Conservation (phyloP, 92 coral and sea anemone species). For the Paramuricea clavata region DNA sequence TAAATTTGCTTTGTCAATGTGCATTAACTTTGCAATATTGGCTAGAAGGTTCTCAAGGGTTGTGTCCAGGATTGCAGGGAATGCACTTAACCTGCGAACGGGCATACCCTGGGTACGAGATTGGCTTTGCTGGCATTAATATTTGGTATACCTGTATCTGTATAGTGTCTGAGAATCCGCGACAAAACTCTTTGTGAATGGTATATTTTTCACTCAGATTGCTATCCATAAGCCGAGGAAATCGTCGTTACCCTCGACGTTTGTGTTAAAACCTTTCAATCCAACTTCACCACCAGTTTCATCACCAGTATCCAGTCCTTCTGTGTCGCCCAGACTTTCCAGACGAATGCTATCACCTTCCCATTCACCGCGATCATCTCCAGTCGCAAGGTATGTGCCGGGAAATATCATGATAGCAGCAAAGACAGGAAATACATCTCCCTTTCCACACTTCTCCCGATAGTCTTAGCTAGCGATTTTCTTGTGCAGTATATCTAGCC, state of each 20-base stretch:
- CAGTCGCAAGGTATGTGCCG: conserved; percentile 20
- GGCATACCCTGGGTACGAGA: too few species aligned
- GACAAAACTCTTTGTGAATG: too few species aligned
- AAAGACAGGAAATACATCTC: background rate
- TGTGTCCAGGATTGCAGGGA: too few species aligned
- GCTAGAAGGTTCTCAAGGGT: too few species aligned
- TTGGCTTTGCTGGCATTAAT: too few species aligned
- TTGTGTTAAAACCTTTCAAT: conserved; percentile 81
- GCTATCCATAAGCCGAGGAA: conserved; percentile 15
- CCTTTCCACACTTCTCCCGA: background rate
- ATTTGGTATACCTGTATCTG: too few species aligned
- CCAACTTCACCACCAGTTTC: conserved; percentile 85
- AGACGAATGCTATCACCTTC: conserved; percentile 34
- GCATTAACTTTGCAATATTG: too few species aligned
- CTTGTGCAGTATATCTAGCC: too few species aligned
- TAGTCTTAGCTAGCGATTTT: too few species aligned
- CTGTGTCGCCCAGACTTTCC: conserved; percentile 84
- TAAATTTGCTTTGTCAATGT: too few species aligned
- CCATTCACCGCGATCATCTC: conserved; percentile 39
- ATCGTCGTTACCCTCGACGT: conserved; percentile 51
- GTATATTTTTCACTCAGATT: conserved; percentile 10
- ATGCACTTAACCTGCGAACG: too few species aligned
- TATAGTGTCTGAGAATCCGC: too few species aligned
- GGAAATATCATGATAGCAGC: background rate
- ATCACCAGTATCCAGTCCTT: conserved; percentile 83